Base-by-base conservation (phyloP, 2,888 invertebrate species). In the Acanthosepion esculentum region DNA sequence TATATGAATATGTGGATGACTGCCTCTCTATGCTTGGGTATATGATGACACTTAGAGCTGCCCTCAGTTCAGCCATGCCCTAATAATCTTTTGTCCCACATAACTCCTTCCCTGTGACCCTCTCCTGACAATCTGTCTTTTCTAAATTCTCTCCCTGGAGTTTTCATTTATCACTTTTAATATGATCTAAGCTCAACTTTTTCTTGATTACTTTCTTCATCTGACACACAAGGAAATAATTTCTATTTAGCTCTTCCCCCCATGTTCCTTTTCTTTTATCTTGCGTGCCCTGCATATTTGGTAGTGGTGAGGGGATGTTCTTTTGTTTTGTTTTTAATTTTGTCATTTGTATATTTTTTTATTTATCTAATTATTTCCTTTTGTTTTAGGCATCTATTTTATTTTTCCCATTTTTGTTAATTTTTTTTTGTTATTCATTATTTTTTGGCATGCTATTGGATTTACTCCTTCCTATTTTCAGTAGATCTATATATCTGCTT, bases 151-250 rank as follows among this genome's bases (percentile, higher is more conserved):
- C n/a, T 78, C 78, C 78, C 78, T 78, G n/a, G 78, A 78, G 78
- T n/a, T 78, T 78, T 78, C 78, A 78, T 78, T 78, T 78, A 78
- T 78, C 78, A 78, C 78, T 78, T 78, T 78, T 78, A 78, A 78
- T 78, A 78, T 78, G 33, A 78, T 78, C 78, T 78, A 78, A 78
- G 78, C 78, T 78, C 78, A 33, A 78, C 78, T 78, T 15, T 18
- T 78, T 78, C 78, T 78, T 78, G n/a, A 78, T 78, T 78, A 78
- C n/a, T 78, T 78, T 12, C 78, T n/a, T 33, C n/a, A n/a, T 78
- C 78, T 78, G 78, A 78, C 78, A 78, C 78, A 78, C n/a, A n/a
- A 78, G 78, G 33, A 78, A 78, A 78, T 78, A 10, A 78, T 78
- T 78, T 33, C 78, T 5, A n/a, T 78, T 33, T n/a, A 18, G 29